Conservation (phyloP, 2,113 vertebrate species). For the Nansenia antarctica region DNA sequence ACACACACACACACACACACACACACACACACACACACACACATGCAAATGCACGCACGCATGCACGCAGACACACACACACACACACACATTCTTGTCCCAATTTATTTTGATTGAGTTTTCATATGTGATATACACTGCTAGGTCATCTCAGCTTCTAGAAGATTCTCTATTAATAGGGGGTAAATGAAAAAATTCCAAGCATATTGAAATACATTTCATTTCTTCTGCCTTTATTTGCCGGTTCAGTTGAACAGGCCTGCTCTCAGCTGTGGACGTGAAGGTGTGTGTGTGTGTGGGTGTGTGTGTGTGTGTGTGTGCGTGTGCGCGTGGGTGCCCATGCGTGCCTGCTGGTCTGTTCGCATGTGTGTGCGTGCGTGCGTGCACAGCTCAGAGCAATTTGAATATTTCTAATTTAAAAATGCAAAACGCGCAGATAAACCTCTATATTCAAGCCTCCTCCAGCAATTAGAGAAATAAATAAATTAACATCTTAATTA, state of each 20-base stretch:
- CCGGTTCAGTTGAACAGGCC: conserved; percentile 44
- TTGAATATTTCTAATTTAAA: conserved; percentile 64
- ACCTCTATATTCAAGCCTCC: conserved; percentile 34
- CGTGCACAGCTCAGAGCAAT: conserved; percentile 5
- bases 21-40: no score
- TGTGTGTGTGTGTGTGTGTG: background rate
- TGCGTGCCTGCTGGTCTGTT: background rate
- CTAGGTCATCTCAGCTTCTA: no score
- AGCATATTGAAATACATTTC: conserved; percentile 1
- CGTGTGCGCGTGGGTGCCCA: background rate
- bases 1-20: no score
- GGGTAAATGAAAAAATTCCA: no score
- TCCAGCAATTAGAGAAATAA: conserved; percentile 60
- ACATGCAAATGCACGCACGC: no score
- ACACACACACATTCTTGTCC: no score
- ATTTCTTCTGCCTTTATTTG: conserved; percentile 36
- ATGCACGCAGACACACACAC: no score
- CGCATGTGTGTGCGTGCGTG: conserved; percentile 22
- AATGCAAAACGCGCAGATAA: conserved; percentile 59
- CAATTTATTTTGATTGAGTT: no score
- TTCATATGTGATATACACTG: no score
- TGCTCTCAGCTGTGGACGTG: conserved; percentile 19
- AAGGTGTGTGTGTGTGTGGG: conserved; percentile 5
- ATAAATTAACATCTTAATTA: conserved; percentile 56
- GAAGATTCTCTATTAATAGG: no score